Conservation (phyloP, 2,113 vertebrate genomes). For the Alethe castanea region DNA sequence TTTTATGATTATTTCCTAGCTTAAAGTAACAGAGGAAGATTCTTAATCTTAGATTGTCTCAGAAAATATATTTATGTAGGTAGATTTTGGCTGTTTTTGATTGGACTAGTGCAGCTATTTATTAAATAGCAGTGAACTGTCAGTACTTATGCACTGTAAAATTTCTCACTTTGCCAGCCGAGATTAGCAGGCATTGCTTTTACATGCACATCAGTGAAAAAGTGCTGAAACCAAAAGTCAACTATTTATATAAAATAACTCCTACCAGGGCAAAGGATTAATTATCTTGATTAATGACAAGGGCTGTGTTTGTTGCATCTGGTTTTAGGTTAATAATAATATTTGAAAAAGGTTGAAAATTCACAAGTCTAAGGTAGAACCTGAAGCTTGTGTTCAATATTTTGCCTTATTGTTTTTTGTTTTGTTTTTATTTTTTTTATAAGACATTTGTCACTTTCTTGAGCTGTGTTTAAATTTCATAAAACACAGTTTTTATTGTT, state of each 20-base stretch:
- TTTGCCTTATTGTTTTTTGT: no score
- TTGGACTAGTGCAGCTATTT: background rate
- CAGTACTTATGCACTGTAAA: background rate
- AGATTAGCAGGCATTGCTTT: background rate
- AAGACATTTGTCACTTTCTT: background rate
- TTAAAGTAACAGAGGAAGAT: background rate
- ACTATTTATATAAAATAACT: background rate
- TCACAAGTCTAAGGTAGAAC: background rate
- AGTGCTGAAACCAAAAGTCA: background rate
- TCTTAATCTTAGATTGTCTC: background rate
- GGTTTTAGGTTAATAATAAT: background rate
- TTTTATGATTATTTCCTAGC: background rate
- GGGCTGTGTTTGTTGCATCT: background rate
- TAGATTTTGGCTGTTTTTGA: background rate
- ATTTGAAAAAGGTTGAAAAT: background rate
- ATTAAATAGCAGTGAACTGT: background rate
- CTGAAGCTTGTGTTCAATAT: background rate
- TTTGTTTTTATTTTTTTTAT: background rate
- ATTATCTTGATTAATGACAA: background rate
- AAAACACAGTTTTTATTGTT: background rate
- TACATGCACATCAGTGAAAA: background rate
- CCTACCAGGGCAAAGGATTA: background rate
- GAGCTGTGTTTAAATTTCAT: background rate
- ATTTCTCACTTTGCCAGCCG: background rate
- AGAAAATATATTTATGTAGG: background rate